Conservation (phyloP, 1,140 invertebrate genomes). For the Drosophila ironensis region DNA sequence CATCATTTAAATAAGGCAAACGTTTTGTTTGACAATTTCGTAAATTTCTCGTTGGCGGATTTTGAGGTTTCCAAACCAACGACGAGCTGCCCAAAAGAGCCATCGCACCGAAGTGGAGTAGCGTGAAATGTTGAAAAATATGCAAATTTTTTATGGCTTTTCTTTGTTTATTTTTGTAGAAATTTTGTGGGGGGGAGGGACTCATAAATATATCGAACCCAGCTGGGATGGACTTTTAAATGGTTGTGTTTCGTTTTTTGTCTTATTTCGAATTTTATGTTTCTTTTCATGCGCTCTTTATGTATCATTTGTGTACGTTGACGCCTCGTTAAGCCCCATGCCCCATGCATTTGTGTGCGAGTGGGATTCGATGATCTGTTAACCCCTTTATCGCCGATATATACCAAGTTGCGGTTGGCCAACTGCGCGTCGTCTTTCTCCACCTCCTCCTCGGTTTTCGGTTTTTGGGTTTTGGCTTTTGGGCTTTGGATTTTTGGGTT, state of each 20-base stretch:
- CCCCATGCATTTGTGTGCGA: not conserved
- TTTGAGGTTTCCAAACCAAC: constrained; percentile 38
- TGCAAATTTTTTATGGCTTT: constrained; percentile 62
- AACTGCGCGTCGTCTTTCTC: constrained; percentile 19
- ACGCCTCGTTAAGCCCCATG: constrained; percentile 29
- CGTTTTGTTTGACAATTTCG: constrained; percentile 55
- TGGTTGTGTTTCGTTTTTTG: constrained; percentile 19
- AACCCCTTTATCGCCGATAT: constrained; percentile 20
- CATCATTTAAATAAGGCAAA: constrained; percentile 50
- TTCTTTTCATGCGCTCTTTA: constrained; percentile 22
- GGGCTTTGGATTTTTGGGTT: constrained; percentile 1
- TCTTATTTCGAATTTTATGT: constrained; percentile 10
- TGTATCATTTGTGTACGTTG: constrained; percentile 34
- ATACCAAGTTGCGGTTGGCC: constrained; percentile 21
- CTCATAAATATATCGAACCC: constrained; percentile 26
- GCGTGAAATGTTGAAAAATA: constrained; percentile 65
- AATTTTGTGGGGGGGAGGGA: constrained; percentile 21
- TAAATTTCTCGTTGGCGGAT: constrained; percentile 65
- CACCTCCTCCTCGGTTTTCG: not conserved
- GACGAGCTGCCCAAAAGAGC: too few species aligned
- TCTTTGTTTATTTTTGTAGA: constrained; percentile 53
- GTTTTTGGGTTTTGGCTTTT: not conserved
- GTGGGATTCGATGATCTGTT: constrained; percentile 17
- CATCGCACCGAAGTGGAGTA: too few species aligned
- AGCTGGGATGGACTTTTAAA: constrained; percentile 25